Base-by-base conservation (phyloP, 2,888 invertebrate genomes). In the Panopea generosa region DNA sequence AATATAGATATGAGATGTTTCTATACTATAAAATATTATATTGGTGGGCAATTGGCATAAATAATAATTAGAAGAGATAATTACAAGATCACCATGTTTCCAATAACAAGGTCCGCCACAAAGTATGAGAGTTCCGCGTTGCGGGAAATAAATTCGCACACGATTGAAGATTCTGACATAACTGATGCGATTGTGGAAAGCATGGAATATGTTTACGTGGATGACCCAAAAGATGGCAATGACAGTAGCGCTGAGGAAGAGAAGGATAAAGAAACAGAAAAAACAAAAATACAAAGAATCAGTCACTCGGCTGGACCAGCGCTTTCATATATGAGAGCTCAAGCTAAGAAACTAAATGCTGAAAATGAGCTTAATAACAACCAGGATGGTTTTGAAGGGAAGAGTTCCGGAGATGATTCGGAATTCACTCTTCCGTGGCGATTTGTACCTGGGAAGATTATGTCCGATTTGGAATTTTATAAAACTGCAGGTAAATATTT, bases 401-500 rank as follows among this genome's bases (percentile, higher is more conserved):
- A 81, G 29, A 70, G 47, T 43, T 72, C 77, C n/a, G 84, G 79
- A 27, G 76, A 77, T 26, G 81, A 84, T 50, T 68, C 69, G 22
- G 53, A 61, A 27, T 69, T 76, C 40, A 52, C 73, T n/a, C 57
- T 80, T 27, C 82, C 82, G n/a, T 82, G 77, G 79, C 60, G 69
- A 43, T 73, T 70, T 57, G 55, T 77, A 4, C 75, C 79, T 20
- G 20, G 38, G 4, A 78, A 62, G 27, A 68, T 82, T 47, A 33
- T 84, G 29, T 61, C 69, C 60, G 82, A 82, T 40, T 71, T 86
- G 40, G 84, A 86, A 27, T 84, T 84, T 73, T 86, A 74, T 69
- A 86, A 84, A 79, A 82, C 83, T 81, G 86, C 84, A 79, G 86
- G 86, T 86, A 84, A 82, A 26, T 26, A 33, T 40, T 11, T 7